Evolutionary conservation across 2,888 invertebrate genomes (phyloP).

Genomic region (Griposia aprilina): DNA sequence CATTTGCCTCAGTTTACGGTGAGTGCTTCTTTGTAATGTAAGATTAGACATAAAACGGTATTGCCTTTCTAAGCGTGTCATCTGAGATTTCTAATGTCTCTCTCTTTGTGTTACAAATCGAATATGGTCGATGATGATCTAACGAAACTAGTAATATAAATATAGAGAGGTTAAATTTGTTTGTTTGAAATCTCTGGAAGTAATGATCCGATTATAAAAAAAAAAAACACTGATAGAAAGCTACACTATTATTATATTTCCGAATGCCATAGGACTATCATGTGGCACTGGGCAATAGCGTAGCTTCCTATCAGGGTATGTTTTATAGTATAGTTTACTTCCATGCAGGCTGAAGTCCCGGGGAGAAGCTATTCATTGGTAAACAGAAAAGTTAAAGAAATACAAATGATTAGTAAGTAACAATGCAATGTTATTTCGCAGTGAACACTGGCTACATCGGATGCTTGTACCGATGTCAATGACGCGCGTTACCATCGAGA

Average conservation of each 20-base stretch:
- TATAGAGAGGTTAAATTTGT: background rate
- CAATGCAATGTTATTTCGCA: constrained; percentile 79
- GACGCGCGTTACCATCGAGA: constrained; percentile 96
- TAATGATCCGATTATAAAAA: background rate
- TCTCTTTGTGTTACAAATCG: background rate
- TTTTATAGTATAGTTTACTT: background rate
- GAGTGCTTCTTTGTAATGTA: constrained; percentile 39
- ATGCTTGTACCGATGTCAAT: constrained; percentile 97
- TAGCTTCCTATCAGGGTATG: background rate
- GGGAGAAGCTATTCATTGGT: background rate
- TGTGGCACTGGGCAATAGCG: too few relatives aligned
- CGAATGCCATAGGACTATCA: background rate
- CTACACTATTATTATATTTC: background rate
- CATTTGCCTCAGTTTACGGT: constrained; percentile 98
- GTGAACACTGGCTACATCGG: constrained; percentile 97
- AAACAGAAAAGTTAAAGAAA: background rate
- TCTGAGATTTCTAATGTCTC: background rate
- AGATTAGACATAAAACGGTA: background rate
- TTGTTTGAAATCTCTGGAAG: background rate
- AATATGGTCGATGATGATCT: background rate
- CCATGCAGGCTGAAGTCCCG: background rate
- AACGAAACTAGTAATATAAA: background rate
- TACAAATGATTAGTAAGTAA: background rate
- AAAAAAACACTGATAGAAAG: background rate
- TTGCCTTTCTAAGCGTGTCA: background rate